Percentiles rank a stretch among this genome's conserved stretches.
phyloP scores from a whole-genome alignment of 2,113 vertebrate species.

The Salvelinus namaycush region DNA sequence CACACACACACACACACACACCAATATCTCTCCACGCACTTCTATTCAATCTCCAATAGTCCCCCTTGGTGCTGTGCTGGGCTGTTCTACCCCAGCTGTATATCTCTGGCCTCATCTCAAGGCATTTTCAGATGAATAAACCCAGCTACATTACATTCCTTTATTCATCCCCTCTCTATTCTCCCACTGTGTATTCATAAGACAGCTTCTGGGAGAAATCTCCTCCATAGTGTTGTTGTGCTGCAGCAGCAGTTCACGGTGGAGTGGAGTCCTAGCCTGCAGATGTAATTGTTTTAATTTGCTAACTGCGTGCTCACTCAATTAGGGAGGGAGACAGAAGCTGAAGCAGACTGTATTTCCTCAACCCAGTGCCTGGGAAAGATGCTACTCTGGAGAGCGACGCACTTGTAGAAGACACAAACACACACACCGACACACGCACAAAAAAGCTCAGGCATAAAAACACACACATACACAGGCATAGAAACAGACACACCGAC shows the following conservation, averaged over 20 bases:
- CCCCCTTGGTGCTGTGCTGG: slow-evolving; percentile 37
- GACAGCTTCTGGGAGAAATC: neutral
- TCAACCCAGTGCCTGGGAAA: slow-evolving; percentile 8
- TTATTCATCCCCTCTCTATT: neutral
- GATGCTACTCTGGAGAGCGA: neutral
- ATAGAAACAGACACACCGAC: too few relatives aligned
- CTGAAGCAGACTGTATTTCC: slow-evolving; percentile 36
- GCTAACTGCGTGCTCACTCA: slow-evolving; percentile 60
- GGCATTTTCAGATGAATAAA: slow-evolving; percentile 66
- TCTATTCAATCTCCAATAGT: slow-evolving; percentile 39
- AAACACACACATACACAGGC: too few relatives aligned
- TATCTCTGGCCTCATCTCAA: slow-evolving; percentile 56
- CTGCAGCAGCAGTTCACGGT: slow-evolving; percentile 39
- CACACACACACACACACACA: neutral
- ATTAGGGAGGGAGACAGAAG: slow-evolving; percentile 47
- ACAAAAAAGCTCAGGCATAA: too few relatives aligned
- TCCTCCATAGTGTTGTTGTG: neutral
- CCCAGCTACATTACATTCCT: slow-evolving; percentile 52
- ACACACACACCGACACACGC: too few relatives aligned
- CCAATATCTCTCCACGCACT: slow-evolving; percentile 14
- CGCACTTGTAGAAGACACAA: too few relatives aligned
- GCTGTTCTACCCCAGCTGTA: slow-evolving; percentile 49
- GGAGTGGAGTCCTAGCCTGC: slow-evolving; percentile 50
- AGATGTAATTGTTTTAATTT: slow-evolving; percentile 72
- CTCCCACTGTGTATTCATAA: neutral